Evolutionary conservation across 2,113 vertebrate species (phyloP).

Genomic region (Solea senegalensis): DNA sequence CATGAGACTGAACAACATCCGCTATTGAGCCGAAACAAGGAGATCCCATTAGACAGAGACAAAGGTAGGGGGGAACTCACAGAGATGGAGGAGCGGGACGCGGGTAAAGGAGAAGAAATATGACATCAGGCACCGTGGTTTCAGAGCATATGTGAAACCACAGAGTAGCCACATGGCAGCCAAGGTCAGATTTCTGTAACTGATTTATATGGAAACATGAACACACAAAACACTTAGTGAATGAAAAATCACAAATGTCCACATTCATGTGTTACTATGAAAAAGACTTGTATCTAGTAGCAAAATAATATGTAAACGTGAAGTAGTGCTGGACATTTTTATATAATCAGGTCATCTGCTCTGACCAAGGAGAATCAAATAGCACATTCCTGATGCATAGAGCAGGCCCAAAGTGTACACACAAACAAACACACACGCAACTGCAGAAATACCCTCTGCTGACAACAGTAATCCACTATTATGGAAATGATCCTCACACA

Average conservation of each 20-base stretch:
- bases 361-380: conserved; percentile 43
- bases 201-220: conserved; percentile 24
- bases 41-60: conserved; percentile 86
- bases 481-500: conserved; percentile 36
- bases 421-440: conserved; percentile 27
- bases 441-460: too few species aligned
- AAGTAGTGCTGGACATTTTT: conserved; percentile 5
- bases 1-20: conserved; percentile 95
- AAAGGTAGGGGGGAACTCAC: conserved; percentile 59
- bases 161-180: conserved; percentile 24
- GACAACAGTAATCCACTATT: conserved; percentile 14
- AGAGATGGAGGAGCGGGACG: conserved; percentile 36
- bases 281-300: conserved; percentile 1
- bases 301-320: neutral
- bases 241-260: conserved; percentile 34
- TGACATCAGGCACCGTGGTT: conserved; percentile 56
- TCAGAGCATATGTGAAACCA: conserved; percentile 54
- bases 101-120: conserved; percentile 29
- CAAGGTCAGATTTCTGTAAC: conserved; percentile 46
- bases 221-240: conserved; percentile 53
- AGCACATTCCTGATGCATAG: conserved; percentile 4
- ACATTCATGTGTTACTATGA: conserved; percentile 6
- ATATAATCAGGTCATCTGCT: conserved; percentile 58
- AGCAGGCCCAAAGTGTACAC: conserved; percentile 9
- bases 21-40: conserved; percentile 92